A percentile compares a stretch with the other conserved stretches of the same genome.
phyloP scores from a whole-genome alignment of 2,113 vertebrate genomes.

The Phodopus roborovskii region DNA sequence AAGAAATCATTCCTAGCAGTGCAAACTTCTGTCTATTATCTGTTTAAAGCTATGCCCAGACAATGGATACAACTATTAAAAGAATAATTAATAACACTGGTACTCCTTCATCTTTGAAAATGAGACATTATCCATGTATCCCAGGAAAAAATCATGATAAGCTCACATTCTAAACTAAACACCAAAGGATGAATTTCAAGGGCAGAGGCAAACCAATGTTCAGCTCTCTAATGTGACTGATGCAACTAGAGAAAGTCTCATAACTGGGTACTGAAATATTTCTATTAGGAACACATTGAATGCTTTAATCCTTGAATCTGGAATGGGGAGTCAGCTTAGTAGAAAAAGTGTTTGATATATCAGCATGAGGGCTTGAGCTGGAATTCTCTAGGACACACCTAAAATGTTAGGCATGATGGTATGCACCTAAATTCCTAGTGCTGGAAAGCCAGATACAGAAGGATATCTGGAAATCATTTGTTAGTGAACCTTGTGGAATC shows the following conservation, averaged over 20 bases:
- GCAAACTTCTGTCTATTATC: not conserved
- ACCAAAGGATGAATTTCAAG: not conserved
- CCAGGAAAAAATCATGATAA: not conserved
- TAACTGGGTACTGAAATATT: not conserved
- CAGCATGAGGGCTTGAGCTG: not conserved
- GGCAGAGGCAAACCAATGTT: not conserved
- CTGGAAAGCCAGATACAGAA: not conserved
- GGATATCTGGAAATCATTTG: not conserved
- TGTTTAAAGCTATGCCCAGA: not conserved
- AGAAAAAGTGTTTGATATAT: not conserved
- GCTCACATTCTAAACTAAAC: not conserved
- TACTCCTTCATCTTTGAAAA: not conserved
- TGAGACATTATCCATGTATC: not conserved
- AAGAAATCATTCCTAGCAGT: not conserved
- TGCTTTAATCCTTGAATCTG: conserved; percentile 13
- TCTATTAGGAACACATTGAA: not conserved
- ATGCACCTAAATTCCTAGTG: no score
- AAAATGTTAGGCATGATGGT: not conserved
- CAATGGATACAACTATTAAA: not conserved
- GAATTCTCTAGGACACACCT: not conserved
- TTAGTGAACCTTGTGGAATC: not conserved
- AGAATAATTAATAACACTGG: not conserved
- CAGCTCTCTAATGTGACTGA: not conserved
- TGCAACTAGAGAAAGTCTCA: not conserved
- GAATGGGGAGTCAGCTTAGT: not conserved